A percentile compares a stretch with the other conserved stretches of the same genome.
These are phyloP conservation scores for Calliphora vicina DNA, from an alignment of 1,140 invertebrate species.

Conservation along the genomic window DNA sequence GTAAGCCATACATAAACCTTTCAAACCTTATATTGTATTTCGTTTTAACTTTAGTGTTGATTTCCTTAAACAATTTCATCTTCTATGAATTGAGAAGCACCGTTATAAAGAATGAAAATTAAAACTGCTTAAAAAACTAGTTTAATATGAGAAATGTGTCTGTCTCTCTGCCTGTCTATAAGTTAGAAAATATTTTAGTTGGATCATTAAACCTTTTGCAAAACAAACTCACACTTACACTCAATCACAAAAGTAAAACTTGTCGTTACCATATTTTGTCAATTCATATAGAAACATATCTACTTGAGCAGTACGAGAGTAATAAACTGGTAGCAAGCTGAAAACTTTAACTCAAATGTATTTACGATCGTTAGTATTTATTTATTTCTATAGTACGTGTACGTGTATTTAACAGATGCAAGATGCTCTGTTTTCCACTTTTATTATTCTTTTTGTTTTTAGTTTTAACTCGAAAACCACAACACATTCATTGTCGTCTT, in stretches of 20 bases:
- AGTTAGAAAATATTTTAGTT: constrained; percentile 6
- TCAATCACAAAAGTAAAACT: constrained; percentile 23
- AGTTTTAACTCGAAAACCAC: not conserved
- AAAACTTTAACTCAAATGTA: not conserved
- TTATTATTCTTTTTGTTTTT: not conserved
- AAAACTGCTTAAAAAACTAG: not conserved
- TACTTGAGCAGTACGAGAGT: no score
- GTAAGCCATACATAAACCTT: no score
- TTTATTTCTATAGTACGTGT: not conserved
- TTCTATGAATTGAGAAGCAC: not conserved
- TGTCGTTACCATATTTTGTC: constrained; percentile 28
- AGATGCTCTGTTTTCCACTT: not conserved
- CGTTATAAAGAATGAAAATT: not conserved
- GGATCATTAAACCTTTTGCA: constrained; percentile 29
- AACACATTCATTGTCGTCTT: not conserved
- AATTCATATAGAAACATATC: not conserved
- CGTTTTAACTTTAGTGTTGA: no score
- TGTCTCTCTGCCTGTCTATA: not conserved
- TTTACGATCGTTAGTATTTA: not conserved
- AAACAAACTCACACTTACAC: not conserved
- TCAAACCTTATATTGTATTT: no score
- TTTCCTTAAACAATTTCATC: not conserved
- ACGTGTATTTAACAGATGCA: not conserved
- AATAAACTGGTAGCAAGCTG: not conserved
- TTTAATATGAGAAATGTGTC: not conserved